A percentile compares a stretch with the other conserved stretches of the same genome.
These are phyloP conservation scores for Magallana gigas DNA, from an alignment of 1,140 invertebrate species.

Conservation along the genomic window DNA sequence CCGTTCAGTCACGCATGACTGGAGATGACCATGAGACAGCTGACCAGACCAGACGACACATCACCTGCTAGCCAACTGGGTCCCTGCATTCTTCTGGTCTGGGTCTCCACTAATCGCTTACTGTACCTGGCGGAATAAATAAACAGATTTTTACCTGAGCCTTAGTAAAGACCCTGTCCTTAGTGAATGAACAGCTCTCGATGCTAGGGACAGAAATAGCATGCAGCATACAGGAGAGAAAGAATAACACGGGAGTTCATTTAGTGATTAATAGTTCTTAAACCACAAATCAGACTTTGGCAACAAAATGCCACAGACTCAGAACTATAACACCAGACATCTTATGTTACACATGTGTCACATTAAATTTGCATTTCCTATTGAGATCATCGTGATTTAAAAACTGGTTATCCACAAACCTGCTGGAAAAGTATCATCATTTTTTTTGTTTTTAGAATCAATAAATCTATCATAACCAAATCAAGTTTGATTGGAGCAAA, in stretches of 20 bases:
- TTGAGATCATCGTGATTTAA: background rate
- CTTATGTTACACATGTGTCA: constrained; percentile 28
- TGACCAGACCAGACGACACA: constrained; percentile 31
- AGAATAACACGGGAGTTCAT: background rate
- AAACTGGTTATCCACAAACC: no score
- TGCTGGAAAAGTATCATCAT: no score
- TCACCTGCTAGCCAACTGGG: background rate
- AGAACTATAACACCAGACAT: background rate
- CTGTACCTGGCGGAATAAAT: background rate
- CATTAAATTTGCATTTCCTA: constrained; percentile 31
- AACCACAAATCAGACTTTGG: background rate
- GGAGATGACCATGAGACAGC: constrained; percentile 29
- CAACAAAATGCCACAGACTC: background rate
- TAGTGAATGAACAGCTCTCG: no score
- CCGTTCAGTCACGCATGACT: constrained; percentile 21
- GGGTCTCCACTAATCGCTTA: background rate
- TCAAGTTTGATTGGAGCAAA: no score
- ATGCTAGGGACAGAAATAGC: constrained; percentile 8
- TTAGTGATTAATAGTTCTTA: constrained; percentile 29
- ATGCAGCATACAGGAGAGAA: background rate
- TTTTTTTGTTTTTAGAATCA: no score
- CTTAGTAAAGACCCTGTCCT: background rate
- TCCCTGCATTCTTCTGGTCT: background rate
- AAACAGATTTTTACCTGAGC: constrained; percentile 8
- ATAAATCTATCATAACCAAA: no score